Conservation (phyloP, 2,113 vertebrate genomes). For the Todiramphus chloris region DNA sequence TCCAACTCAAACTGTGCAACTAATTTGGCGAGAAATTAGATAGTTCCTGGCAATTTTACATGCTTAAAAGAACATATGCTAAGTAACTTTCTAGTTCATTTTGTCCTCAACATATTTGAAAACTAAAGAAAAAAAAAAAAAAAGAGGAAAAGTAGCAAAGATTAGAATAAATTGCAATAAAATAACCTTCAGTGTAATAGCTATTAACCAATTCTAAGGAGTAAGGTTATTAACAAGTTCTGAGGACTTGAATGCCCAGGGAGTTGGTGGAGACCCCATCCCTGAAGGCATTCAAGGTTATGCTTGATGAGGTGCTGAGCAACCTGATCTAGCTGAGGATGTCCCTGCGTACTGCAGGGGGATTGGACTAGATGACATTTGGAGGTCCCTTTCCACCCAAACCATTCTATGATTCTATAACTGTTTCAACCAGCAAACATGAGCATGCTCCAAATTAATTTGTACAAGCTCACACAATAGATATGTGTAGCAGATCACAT, state of each 20-base stretch:
- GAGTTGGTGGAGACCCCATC: no score
- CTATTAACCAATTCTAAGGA: not conserved
- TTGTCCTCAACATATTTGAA: not conserved
- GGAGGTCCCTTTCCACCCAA: no score
- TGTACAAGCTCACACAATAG: not conserved
- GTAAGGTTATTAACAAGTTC: not conserved
- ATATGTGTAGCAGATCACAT: not conserved
- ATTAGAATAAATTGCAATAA: not conserved
- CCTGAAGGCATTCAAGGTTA: no score
- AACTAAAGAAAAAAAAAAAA: not conserved
- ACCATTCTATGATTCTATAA: no score
- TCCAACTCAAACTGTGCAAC: constrained; percentile 48
- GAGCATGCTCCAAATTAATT: not conserved
- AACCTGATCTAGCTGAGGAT: no score
- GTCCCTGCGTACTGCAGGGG: no score
- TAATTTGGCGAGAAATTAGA: constrained; percentile 51
- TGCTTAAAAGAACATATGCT: constrained; percentile 45
- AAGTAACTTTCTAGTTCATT: constrained; percentile 34
- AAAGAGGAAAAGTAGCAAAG: not conserved
- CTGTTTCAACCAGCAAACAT: not conserved
- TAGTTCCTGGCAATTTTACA: constrained; percentile 42
- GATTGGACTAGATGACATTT: no score
- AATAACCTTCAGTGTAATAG: not conserved
- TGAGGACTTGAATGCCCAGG: not conserved
- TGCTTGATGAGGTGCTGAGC: no score